Evolutionary conservation across 2,113 vertebrate genomes (phyloP).

Genomic region (Columba livia): DNA sequence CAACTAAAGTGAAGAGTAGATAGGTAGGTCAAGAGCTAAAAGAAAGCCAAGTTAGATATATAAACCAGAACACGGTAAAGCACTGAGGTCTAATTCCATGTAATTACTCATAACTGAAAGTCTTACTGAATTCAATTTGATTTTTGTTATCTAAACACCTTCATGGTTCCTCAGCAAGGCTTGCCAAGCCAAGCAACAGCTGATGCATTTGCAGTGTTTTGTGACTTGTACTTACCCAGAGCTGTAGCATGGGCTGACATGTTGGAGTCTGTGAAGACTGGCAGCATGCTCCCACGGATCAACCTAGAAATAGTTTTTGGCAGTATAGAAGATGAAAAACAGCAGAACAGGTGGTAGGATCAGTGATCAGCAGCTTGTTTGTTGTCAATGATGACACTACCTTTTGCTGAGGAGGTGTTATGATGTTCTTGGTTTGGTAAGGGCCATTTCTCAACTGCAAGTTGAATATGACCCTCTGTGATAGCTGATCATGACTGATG

Average conservation of each 20-base stretch:
- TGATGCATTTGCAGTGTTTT: not conserved
- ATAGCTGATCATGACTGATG: not conserved
- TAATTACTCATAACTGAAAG: not conserved
- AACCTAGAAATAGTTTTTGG: not conserved
- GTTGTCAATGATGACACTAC: not conserved
- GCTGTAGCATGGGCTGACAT: not conserved
- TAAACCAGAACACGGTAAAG: not conserved
- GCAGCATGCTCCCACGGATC: not conserved
- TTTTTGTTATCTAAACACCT: not conserved
- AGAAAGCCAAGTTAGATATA: not conserved
- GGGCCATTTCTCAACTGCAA: accelerated
- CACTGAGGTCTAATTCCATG: not conserved
- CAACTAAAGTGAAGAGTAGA: not conserved
- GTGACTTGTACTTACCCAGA: not conserved
- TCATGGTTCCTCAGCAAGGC: not conserved
- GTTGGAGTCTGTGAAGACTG: not conserved
- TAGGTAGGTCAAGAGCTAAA: not conserved
- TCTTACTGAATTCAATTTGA: not conserved
- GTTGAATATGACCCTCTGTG: not conserved
- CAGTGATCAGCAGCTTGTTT: not conserved
- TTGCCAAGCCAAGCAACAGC: not conserved
- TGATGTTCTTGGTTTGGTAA: not conserved
- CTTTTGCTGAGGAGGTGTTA: not conserved
- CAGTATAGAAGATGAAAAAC: not conserved
- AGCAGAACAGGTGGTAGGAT: not conserved